These are phyloP conservation scores for Cacoxenus indagator DNA, from an alignment of 2,888 invertebrate species.

Conservation along the genomic window DNA sequence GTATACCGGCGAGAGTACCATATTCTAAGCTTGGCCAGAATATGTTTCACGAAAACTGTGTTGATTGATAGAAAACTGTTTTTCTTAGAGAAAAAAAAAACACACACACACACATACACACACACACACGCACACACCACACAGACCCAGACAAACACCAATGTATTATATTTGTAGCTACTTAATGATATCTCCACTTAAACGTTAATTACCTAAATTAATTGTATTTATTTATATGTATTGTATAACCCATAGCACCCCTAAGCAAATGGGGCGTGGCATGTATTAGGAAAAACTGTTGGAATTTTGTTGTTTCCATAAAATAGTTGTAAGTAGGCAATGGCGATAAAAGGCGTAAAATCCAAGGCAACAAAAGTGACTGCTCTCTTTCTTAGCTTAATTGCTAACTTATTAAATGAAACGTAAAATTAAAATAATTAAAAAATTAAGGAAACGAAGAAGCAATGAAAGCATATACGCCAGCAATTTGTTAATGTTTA, in stretches of 20 bases:
- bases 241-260: slow-evolving; percentile 19
- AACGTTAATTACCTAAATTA: slow-evolving; percentile 57
- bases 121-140: slow-evolving; percentile 3
- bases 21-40: too few species aligned
- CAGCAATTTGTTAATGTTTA: background rate
- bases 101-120: background rate
- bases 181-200: slow-evolving; percentile 46
- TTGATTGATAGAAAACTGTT: background rate
- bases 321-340: slow-evolving; percentile 56
- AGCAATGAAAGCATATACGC: background rate
- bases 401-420: background rate
- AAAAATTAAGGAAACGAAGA: background rate
- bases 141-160: slow-evolving; percentile 38
- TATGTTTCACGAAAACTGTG: too few species aligned
- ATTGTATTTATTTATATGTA: slow-evolving; percentile 54
- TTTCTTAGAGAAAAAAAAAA: background rate
- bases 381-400: background rate
- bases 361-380: background rate
- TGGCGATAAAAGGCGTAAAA: background rate
- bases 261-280: background rate
- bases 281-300: slow-evolving; percentile 24
- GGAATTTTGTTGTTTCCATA: slow-evolving; percentile 37
- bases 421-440: background rate
- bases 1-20: too few species aligned
- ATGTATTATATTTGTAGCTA: slow-evolving; percentile 60